phyloP scores from a whole-genome alignment of 2,888 invertebrate species.

The Nephrotoma guestfalica region DNA sequence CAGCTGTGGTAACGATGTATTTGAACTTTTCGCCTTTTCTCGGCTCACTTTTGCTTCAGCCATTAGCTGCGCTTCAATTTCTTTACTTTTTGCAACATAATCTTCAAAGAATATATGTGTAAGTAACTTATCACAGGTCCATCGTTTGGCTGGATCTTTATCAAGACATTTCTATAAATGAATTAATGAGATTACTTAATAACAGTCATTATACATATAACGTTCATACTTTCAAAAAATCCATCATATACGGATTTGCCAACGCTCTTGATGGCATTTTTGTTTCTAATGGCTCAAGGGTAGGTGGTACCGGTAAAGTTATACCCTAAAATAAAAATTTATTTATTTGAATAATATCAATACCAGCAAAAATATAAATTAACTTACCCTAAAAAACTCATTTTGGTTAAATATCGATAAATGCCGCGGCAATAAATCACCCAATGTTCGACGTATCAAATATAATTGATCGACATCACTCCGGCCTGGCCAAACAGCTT shows the following conservation, averaged over 20 bases:
- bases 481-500: constrained; percentile 96
- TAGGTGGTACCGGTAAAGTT: constrained; percentile 80
- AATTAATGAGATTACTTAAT: neutral
- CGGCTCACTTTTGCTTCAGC: constrained; percentile 43
- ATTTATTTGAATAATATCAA: too few species aligned
- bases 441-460: constrained; percentile 85
- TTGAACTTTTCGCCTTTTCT: constrained; percentile 42
- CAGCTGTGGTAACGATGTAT: constrained; percentile 31
- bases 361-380: neutral
- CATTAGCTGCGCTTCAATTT: constrained; percentile 25
- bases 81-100: constrained; percentile 68
- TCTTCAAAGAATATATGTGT: constrained; percentile 86
- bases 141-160: constrained; percentile 82
- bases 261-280: constrained; percentile 64
- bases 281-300: constrained; percentile 67
- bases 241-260: constrained; percentile 52
- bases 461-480: constrained; percentile 97
- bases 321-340: constrained; percentile 43
- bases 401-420: constrained; percentile 93
- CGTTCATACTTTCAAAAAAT: constrained; percentile 62
- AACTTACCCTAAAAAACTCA: constrained; percentile 56
- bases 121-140: constrained; percentile 82
- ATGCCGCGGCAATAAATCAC: constrained; percentile 85
- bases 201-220: neutral
- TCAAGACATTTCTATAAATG: constrained; percentile 76